Conservation (phyloP, 2,888 invertebrate species). For the Malacosoma neustria region DNA sequence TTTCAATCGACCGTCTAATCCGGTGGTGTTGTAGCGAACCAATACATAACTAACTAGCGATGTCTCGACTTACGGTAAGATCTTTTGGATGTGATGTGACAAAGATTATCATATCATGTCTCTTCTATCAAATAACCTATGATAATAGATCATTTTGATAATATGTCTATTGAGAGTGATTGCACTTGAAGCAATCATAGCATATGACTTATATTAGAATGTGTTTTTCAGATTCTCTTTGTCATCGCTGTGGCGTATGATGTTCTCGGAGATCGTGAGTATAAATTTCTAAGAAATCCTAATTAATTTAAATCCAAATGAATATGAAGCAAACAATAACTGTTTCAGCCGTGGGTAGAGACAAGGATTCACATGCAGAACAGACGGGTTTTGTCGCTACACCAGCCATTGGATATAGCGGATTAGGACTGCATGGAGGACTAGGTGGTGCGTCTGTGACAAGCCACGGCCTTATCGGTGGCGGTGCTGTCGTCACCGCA, state of each 20-base stretch:
- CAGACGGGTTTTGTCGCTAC: conserved; percentile 28
- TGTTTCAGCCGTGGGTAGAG: conserved; percentile 17
- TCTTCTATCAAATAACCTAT: too few species aligned
- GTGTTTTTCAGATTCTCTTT: conserved; percentile 48
- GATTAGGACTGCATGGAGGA: conserved; percentile 16
- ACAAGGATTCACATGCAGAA: conserved; percentile 36
- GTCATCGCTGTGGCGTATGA: conserved; percentile 60
- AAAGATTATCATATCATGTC: background rate
- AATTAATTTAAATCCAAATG: too few species aligned
- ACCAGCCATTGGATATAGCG: conserved; percentile 14
- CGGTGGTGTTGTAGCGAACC: conserved; percentile 33
- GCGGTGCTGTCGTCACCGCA: conserved; percentile 11
- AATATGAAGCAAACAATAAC: conserved; percentile 7
- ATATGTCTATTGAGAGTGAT: too few species aligned
- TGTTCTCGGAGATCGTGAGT: conserved; percentile 53
- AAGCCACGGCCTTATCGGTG: conserved; percentile 12
- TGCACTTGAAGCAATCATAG: too few species aligned
- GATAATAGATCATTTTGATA: too few species aligned
- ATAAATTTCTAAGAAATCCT: too few species aligned
- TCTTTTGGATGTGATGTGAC: too few species aligned
- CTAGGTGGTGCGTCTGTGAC: conserved; percentile 8
- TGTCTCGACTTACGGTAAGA: conserved; percentile 67
- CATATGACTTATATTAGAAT: too few species aligned
- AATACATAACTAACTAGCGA: conserved; percentile 25
- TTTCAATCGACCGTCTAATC: conserved; percentile 40